A percentile compares a stretch with the other conserved stretches of the same genome.
phyloP scores from a whole-genome alignment of 2,113 vertebrate genomes.

The Thinocorus orbignyianus region DNA sequence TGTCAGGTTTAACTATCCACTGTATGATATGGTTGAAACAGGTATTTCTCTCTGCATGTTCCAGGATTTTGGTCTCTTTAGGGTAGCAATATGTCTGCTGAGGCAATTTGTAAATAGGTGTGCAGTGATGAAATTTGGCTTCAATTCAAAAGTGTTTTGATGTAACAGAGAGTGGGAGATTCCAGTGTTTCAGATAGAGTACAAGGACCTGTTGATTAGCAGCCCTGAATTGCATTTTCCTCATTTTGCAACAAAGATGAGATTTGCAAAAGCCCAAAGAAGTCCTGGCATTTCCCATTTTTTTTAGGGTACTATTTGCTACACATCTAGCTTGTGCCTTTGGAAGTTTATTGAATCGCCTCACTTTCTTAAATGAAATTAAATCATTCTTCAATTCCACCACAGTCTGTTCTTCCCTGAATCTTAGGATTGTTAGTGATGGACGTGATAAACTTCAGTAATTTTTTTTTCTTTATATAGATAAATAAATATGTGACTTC shows the following conservation, averaged over 20 bases:
- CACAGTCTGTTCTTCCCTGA: background rate
- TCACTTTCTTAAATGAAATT: background rate
- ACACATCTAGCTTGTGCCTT: background rate
- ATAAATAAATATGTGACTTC: background rate
- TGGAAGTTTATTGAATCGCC: background rate
- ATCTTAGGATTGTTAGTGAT: background rate
- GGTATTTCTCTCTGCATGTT: background rate
- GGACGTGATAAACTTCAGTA: background rate
- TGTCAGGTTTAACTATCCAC: background rate
- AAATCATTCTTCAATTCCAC: background rate
- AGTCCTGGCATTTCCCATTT: background rate
- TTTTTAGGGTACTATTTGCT: background rate
- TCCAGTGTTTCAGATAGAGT: background rate
- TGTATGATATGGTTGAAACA: background rate
- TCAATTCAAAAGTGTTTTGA: background rate
- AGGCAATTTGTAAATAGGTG: background rate
- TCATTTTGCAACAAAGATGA: background rate
- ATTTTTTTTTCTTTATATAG: background rate
- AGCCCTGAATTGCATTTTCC: background rate
- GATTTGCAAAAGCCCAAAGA: background rate
- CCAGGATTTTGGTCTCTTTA: background rate
- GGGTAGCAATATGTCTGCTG: background rate
- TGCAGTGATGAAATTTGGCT: background rate
- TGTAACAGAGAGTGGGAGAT: background rate
- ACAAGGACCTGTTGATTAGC: background rate